Base-by-base conservation (phyloP, 2,888 invertebrate genomes). In the Deilephila elpenor region DNA sequence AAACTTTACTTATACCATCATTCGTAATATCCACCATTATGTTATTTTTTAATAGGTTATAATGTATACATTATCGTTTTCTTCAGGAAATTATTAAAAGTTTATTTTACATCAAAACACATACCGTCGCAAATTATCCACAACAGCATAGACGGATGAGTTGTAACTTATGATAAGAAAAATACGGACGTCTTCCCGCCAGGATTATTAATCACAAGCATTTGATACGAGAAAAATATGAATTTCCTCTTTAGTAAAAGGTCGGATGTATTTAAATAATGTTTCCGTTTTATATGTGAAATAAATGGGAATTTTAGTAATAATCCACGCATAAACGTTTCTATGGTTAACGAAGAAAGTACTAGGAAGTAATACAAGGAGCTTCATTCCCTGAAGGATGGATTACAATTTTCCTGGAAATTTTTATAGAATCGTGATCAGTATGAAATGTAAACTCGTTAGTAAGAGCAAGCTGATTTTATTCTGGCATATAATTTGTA, bases 101-200 rank as follows among this genome's bases (percentile, higher is more conserved):
- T 25, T 25, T 25, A 25, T 25, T 25, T 25, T 25, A 25, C 25
- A 25, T 25, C 25, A 44, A 11, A 32, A 32, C 14, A 44, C 11
- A 44, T 11, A 44, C 44, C 44, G 11, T 14, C 14, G 11, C 14
- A 44, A 44, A 44, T 44, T 73, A 75, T 78, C 91, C 89, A 86
- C 78, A 77, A 82, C 89, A 90, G 82, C 77, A 84, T 85, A 83
- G 80, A 84, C 89, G 90, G 85, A 89, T 92, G 92, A 92, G 85
- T 91, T 83, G 90, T 89, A 90, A 90, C 90, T 92, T 90, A 88
- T 88, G 89, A 89, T 89, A 89, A 88, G 93, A 92, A 92, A 92
- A 91, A 91, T 90, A 91, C 88, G 88, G 85, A 88, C 89, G 91
- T 91, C 88, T 88, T 86, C 82, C 82, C 83, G 79, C 83, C 78